Evolutionary conservation across 1,140 invertebrate genomes (phyloP).

Genomic region (Macrobrachium rosenbergii): DNA sequence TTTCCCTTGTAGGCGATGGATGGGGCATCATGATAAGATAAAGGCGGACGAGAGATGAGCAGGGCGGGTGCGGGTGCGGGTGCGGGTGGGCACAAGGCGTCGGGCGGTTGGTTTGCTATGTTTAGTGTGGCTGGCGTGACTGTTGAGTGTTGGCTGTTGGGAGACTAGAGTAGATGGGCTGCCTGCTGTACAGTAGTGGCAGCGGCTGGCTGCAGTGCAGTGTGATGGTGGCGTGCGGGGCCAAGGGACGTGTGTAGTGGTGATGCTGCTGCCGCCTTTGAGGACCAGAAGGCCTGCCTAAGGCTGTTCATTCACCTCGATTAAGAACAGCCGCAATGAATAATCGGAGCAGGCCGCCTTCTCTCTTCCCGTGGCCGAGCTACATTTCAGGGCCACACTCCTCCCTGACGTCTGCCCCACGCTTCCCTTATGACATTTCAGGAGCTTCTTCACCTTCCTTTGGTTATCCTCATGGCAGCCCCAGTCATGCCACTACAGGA

Average conservation of each 20-base stretch:
- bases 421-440: constrained; percentile 44
- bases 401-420: constrained; percentile 10
- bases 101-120: constrained; percentile 37
- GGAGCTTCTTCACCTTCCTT: neutral
- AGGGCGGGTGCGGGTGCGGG: constrained; percentile 12
- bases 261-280: constrained; percentile 24
- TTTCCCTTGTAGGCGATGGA: neutral
- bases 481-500: neutral
- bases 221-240: constrained; percentile 40
- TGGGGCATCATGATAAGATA: neutral
- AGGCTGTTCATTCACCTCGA: neutral
- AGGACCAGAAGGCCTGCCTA: constrained; percentile 12
- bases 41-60: neutral
- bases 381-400: constrained; percentile 42
- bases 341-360: constrained; percentile 19
- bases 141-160: constrained; percentile 11
- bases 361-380: constrained; percentile 35
- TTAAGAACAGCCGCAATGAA: constrained; percentile 28
- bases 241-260: constrained; percentile 6
- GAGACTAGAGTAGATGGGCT: too few species aligned
- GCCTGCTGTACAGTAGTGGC: too few species aligned
- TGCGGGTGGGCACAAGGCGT: constrained; percentile 8
- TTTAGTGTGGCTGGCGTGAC: constrained; percentile 40
- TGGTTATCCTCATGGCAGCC: constrained; percentile 32
- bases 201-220: too few species aligned